Percentiles rank a stretch among this genome's conserved stretches.
Conservation (phyloP, 2,888 invertebrate genomes). For the Amphipoea lucens region DNA sequence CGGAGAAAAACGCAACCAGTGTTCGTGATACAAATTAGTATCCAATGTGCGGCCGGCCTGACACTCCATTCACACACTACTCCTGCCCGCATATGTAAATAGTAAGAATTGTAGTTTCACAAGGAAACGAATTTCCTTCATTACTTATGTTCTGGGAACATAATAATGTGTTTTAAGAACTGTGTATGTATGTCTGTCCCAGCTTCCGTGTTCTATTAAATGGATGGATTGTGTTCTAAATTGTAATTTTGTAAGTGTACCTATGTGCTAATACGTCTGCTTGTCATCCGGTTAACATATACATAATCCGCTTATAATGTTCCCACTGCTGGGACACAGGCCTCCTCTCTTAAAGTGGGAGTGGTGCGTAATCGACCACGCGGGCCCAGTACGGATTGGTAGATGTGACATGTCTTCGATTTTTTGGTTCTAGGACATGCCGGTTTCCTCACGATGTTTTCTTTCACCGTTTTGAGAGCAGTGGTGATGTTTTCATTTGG, state of each 20-base stretch:
- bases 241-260: conserved; percentile 42
- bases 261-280: conserved; percentile 30
- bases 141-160: conserved; percentile 76
- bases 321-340: neutral
- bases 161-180: conserved; percentile 69
- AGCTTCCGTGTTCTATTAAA: conserved; percentile 71
- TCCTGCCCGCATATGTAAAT: conserved; percentile 44
- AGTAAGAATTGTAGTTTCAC: conserved; percentile 67
- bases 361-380: too few species aligned
- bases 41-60: too few species aligned
- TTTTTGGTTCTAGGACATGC: neutral
- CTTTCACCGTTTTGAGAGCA: neutral
- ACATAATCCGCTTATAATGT: neutral
- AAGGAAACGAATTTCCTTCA: conserved; percentile 81
- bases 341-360: neutral
- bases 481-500: too few species aligned
- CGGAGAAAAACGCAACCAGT: too few species aligned
- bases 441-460: neutral
- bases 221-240: conserved; percentile 52
- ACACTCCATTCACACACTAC: conserved; percentile 38
- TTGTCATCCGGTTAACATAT: conserved; percentile 22
- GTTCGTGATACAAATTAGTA: too few species aligned
- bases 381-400: neutral
- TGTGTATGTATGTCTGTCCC: conserved; percentile 62
- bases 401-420: neutral